Evolutionary conservation across 2,113 vertebrate species (phyloP).

Genomic region (Trichechus manatus): DNA sequence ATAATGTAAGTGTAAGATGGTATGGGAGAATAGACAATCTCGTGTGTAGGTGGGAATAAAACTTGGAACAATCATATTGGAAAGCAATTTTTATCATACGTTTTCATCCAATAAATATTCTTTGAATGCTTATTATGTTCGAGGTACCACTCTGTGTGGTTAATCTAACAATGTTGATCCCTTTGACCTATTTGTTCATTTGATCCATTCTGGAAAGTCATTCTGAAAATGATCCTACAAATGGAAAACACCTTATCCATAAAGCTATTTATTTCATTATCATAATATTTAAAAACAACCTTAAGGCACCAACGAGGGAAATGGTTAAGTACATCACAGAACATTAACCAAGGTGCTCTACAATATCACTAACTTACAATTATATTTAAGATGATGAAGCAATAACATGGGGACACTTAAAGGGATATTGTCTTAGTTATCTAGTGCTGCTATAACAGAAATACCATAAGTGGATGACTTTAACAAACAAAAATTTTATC

Average conservation of each 20-base stretch:
- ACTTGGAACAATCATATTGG: background rate
- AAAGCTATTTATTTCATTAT: slow-evolving; percentile 37
- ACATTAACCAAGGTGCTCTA: background rate
- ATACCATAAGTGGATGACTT: no score
- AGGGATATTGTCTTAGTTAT: background rate
- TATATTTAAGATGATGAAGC: background rate
- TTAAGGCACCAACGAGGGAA: background rate
- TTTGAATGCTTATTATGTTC: background rate
- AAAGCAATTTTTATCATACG: slow-evolving; percentile 47
- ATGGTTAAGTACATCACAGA: background rate
- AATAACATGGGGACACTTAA: background rate
- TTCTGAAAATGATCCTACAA: slow-evolving; percentile 36
- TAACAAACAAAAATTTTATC: no score
- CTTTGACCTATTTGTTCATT: slow-evolving; percentile 9
- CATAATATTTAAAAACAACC: slow-evolving; percentile 53
- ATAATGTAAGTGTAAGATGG: background rate
- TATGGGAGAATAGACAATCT: background rate
- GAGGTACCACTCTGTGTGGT: background rate
- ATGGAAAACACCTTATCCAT: background rate
- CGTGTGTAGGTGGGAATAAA: background rate
- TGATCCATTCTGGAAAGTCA: slow-evolving; percentile 37
- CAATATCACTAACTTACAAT: background rate
- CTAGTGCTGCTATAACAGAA: no score
- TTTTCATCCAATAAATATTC: background rate
- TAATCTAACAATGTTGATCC: slow-evolving; percentile 5